Base-by-base conservation (phyloP, 1,140 invertebrate genomes). In the Lethrus apterus region DNA sequence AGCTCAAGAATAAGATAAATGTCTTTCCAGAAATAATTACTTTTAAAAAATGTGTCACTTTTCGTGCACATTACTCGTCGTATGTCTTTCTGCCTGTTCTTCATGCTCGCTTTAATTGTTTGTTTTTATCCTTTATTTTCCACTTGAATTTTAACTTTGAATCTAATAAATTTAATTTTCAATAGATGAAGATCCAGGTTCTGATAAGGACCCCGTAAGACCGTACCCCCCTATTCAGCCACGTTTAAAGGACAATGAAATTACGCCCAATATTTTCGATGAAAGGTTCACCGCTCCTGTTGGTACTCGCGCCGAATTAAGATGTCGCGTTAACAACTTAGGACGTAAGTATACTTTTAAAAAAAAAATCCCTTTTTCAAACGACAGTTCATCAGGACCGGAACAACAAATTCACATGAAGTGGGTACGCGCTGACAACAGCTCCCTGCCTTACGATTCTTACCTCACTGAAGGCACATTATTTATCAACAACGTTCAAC, bases 381-480 rank as follows among this genome's bases (percentile, higher is more conserved):
- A 26, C n/a, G 5, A 26, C n/a, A n/a, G 5, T 26, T 26, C n/a
- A 7, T 26, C 20, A 54, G 52, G 26, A 35, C 11, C 41, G 11
- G 45, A 52, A 35, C n/a, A n/a, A n/a, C 43, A 41, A 32, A 41
- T 56, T 23, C 36, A 35, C 23, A 48, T 72, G 3, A 67, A 76
- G n/a, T 90, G 86, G 86, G 70, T 70, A 17, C 74, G 84, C 41
- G 68, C 66, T n/a, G 80, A 84, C 57, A 73, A 75, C 30, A 48
- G 58, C 19, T 63, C 71, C 0, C 56, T 91, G 36, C 82, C 84
- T 2, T 44, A 62, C 3, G 73, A 76, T 34, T 77, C 81, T 45
- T 66, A 67, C n/a, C 65, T 77, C 9, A 58, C 68, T 14, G 67
- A 72, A 33, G 83, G 83, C 20, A 70, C 67, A 1, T 62, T 92